Evolutionary conservation across 2,113 vertebrate species (phyloP).

Genomic region (Thymallus thymallus): DNA sequence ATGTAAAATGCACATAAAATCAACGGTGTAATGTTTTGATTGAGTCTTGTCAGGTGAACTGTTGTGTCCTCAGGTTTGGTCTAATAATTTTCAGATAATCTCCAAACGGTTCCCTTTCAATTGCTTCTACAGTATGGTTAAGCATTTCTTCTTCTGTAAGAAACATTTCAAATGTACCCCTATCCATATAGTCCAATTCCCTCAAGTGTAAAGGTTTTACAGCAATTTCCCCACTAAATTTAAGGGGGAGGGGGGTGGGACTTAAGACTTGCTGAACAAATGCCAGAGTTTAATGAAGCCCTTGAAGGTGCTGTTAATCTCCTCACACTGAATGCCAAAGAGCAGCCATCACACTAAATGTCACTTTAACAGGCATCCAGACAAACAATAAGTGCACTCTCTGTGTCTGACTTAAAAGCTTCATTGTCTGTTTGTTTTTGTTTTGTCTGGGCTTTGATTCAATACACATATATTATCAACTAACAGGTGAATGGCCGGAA

Average conservation of each 20-base stretch:
- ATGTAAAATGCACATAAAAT: too few species aligned
- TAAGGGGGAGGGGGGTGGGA: conserved; percentile 62
- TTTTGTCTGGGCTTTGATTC: conserved; percentile 49
- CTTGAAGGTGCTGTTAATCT: conserved; percentile 72
- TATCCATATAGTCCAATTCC: conserved; percentile 14
- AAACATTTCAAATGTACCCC: too few species aligned
- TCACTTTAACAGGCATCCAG: conserved; percentile 66
- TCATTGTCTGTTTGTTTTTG: conserved; percentile 58
- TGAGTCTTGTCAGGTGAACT: too few species aligned
- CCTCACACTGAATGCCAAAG: conserved; percentile 70
- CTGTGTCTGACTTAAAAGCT: conserved; percentile 12
- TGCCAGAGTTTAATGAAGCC: conserved; percentile 79
- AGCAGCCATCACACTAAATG: conserved; percentile 70
- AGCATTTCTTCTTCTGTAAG: too few species aligned
- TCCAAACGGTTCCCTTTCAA: too few species aligned
- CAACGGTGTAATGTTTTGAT: too few species aligned
- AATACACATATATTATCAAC: neutral
- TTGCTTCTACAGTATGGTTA: too few species aligned
- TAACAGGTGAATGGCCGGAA: conserved; percentile 96
- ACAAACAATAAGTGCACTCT: conserved; percentile 48
- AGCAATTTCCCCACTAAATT: conserved; percentile 62
- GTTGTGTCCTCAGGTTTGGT: too few species aligned
- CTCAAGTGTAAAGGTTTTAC: conserved; percentile 28
- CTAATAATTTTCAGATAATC: too few species aligned
- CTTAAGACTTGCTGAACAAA: conserved; percentile 75